Base-by-base conservation (phyloP, 2,888 invertebrate species). In the Hyposoter dolosus region DNA sequence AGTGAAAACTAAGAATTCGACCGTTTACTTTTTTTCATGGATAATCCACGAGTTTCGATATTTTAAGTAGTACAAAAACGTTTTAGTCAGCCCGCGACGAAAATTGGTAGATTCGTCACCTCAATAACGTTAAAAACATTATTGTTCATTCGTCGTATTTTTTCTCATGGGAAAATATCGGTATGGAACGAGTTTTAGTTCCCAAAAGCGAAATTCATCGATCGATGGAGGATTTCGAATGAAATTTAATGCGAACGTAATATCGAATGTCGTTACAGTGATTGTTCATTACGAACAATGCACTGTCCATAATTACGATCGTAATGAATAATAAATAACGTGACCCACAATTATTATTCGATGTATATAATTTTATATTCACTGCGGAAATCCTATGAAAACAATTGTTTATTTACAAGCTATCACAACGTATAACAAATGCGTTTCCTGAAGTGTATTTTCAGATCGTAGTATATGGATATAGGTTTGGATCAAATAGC, bases 41-140 rank as follows among this genome's bases (percentile, higher is more conserved):
- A 40, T 40, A 40, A 40, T 40, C 40, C 10, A 40, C 5, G 23
- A 1, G 28, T 10, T 28, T 56, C 4, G 3, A 12, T 23, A 10
- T 56, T 56, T 56, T 28, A 23, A 76, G 68, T 63, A 60, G 68
- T 60, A 35, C 75, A 35, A 69, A 47, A 35, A 40, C 32, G 50
- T n/a, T 76, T 82, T 50, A 47, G 68, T 69, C 69, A 76, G 76
- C 69, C 69, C 9, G 9, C 40, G 10, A 40, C 9, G 10, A 10
- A 40, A 40, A 40, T 9, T 40, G 35, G 35, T 0, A 35, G 6
- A 35, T 35, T 35, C 5, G 2, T 35, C 35, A 35, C 35, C 47
- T 35, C 19, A 53, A 53, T 0, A 53, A 53, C n/a, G 2, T 53
- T 19, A 19, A 2, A 56, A 56, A 23, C 12, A 12, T 23, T 12